Conservation (phyloP, 2,113 vertebrate species). For the Gobius niger region DNA sequence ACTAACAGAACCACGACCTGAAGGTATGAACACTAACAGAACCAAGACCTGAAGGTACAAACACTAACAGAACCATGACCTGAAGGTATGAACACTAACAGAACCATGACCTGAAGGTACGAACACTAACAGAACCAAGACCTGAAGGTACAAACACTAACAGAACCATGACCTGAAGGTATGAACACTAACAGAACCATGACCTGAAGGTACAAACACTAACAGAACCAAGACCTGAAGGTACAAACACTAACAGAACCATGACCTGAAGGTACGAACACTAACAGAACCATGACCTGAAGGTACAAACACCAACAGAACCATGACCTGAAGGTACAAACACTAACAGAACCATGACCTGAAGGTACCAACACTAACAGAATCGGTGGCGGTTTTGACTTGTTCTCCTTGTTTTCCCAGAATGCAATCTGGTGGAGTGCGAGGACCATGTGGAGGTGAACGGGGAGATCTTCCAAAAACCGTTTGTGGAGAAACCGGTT, state of each 20-base stretch:
- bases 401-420: slow-evolving; percentile 58
- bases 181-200: too few relatives aligned
- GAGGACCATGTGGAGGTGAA: slow-evolving; percentile 98
- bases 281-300: background rate
- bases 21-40: too few relatives aligned
- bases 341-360: too few relatives aligned
- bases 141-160: background rate
- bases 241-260: background rate
- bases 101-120: too few relatives aligned
- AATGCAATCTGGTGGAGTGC: slow-evolving; percentile 92
- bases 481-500: slow-evolving; percentile 98
- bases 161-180: too few relatives aligned
- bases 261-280: too few relatives aligned
- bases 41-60: background rate
- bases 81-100: too few relatives aligned
- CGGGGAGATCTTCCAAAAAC: slow-evolving; percentile 94
- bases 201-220: too few relatives aligned
- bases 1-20: too few relatives aligned
- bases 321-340: background rate
- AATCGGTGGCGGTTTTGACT: background rate
- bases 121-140: background rate
- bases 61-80: too few relatives aligned
- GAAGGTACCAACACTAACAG: too few relatives aligned
- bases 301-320: background rate
- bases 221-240: background rate